Base-by-base conservation (phyloP, 2,797 vertebrate genomes). In the Phataginus tetradactyla region DNA sequence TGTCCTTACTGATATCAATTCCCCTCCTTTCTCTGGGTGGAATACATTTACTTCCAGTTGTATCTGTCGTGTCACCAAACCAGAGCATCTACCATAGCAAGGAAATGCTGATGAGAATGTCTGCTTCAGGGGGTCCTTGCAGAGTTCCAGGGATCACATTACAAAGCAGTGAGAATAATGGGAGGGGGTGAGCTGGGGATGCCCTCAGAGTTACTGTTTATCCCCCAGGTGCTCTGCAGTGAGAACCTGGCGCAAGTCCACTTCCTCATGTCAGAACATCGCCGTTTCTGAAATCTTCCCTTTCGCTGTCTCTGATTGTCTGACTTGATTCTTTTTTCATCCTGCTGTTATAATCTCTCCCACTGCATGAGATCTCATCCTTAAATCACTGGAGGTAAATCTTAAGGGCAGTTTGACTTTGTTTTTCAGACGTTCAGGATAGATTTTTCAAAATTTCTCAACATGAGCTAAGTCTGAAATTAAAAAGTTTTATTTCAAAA, bases 331-430 rank as follows among this genome's bases (percentile, higher is more conserved):
- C 25, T 7, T 75, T 53, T 42, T 93, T 89, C 7, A 15, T 39
- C 74, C 84, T 23, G 81, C 86, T 93, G 78, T 34, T 91, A 66
- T 63, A 79, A 95, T 95, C 92, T 45, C 97, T 98, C 42, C 32
- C 85, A 89, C 98, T 98, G 97, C 51, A 49, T 71, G 96, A 98
- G 98, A 97, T 95, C 59, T 61, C 23, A 8, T 81, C 93, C 34
- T 93, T 69, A 88, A 75, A 55, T 95, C 83, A 7, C 81, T 91
- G 90, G 90, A 97, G 89, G 96, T 97, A 97, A 96, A 97, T 95
- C 69, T 69, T 75, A 85, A 23, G 32, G 97, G 42, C 78, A 96
- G 71, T 94, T 96, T 91, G 93, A 95, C 95, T 39, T 34, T 81
- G 17, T 88, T 89, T 95, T 79, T 74, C 15, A 53, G 90, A 0